Evolutionary conservation across 2,113 vertebrate genomes (phyloP).

Genomic region (Campylomormyrus numenius): DNA sequence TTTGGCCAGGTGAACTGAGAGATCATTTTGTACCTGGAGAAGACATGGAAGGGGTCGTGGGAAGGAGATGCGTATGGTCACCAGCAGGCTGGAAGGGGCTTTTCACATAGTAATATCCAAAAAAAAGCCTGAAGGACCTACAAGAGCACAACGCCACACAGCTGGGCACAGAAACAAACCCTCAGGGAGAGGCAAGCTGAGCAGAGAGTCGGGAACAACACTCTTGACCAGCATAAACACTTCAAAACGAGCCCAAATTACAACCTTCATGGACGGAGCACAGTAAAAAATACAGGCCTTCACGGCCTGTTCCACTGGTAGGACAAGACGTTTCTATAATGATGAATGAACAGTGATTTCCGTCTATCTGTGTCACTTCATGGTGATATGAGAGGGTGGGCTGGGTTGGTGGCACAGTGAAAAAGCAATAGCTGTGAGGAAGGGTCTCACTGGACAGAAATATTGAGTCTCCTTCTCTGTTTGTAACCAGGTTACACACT

Average conservation of each 20-base stretch:
- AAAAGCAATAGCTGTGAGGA: not conserved
- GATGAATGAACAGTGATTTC: not conserved
- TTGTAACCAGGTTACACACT: not conserved
- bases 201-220: not conserved
- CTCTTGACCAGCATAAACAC: not conserved
- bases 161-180: not conserved
- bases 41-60: not conserved
- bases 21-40: slow-evolving; percentile 93
- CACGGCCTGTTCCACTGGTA: not conserved
- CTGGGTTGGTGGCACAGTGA: not conserved
- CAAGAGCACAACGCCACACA: not conserved
- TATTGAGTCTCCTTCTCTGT: not conserved
- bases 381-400: not conserved
- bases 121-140: not conserved
- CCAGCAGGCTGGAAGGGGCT: not conserved
- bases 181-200: not conserved
- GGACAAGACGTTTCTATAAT: not conserved
- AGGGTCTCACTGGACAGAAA: not conserved
- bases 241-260: not conserved
- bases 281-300: not conserved
- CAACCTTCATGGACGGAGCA: not conserved
- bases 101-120: not conserved
- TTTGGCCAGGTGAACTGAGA: slow-evolving; percentile 96
- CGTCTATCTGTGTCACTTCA: not conserved
- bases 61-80: not conserved